phyloP scores from a whole-genome alignment of 2,797 vertebrate species.

The Poecilia gillii region DNA sequence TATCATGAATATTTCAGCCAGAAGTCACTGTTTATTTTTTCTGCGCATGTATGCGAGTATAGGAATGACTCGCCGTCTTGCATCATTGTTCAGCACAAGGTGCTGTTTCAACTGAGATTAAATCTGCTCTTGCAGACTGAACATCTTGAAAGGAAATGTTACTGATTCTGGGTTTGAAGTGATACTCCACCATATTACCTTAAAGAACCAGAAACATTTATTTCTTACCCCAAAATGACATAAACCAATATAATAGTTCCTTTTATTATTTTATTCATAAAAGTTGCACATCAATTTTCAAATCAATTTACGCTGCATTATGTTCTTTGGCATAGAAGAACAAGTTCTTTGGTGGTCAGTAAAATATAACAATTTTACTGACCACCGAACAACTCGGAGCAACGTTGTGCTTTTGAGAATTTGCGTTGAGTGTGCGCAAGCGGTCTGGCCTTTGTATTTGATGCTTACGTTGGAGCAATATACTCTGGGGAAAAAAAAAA shows the following conservation, averaged over 20 bases:
- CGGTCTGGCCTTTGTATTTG: no score
- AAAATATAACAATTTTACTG: no score
- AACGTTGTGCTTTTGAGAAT: no score
- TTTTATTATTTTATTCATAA: background rate
- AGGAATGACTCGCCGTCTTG: conserved; percentile 32
- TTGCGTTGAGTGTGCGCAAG: no score
- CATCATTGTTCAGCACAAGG: conserved; percentile 21
- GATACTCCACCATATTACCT: background rate
- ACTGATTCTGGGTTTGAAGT: background rate
- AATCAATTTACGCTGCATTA: background rate
- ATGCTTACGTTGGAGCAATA: no score
- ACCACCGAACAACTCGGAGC: no score
- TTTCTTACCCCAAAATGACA: background rate
- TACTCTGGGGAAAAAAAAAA: no score
- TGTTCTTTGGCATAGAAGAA: background rate
- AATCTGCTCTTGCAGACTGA: background rate
- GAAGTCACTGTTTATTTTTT: conserved; percentile 33
- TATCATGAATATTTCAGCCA: conserved; percentile 37
- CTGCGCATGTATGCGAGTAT: conserved; percentile 15
- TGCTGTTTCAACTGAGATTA: background rate
- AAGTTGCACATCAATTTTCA: background rate
- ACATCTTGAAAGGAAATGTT: background rate
- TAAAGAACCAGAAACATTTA: background rate
- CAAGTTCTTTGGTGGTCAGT: no score
- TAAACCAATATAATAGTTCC: background rate